A percentile compares a stretch with the other conserved stretches of the same genome.
phyloP scores from a whole-genome alignment of 2,888 invertebrate species.

The Andrena haemorrhoa region DNA sequence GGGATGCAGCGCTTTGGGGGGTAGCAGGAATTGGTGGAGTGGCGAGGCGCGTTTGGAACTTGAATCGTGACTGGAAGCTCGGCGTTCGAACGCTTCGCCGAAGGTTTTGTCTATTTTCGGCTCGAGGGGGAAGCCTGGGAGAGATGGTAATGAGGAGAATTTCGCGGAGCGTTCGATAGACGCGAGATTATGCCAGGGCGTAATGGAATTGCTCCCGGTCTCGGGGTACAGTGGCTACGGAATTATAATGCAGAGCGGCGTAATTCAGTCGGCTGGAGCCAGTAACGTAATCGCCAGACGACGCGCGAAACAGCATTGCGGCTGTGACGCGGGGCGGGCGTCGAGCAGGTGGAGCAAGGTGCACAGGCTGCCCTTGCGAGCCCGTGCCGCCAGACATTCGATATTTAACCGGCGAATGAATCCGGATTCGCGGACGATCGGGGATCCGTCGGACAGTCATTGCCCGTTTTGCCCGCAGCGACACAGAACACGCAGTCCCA shows the following conservation, averaged over 20 bases:
- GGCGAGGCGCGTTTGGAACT: no score
- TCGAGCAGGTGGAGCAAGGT: neutral
- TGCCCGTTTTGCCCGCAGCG: conserved; percentile 85
- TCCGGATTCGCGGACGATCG: neutral
- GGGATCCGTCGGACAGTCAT: conserved; percentile 18
- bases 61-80: neutral
- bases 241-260: neutral
- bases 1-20: no score
- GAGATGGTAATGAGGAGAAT: neutral
- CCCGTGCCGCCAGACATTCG: conserved; percentile 2
- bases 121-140: neutral
- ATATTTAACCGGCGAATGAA: conserved; percentile 24
- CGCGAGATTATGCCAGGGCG: conserved; percentile 1
- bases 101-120: neutral
- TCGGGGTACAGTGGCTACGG: neutral
- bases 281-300: conserved; percentile 9
- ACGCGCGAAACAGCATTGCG: conserved; percentile 1
- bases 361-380: neutral
- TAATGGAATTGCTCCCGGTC: no score
- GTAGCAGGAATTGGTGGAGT: no score
- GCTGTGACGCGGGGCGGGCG: conserved; percentile 3
- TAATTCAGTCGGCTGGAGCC: conserved; percentile 1
- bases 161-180: neutral
- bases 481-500: conserved; percentile 97
- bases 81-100: no score